Evolutionary conservation across 2,113 vertebrate genomes (phyloP).

Genomic region (Coptodon rendalli): DNA sequence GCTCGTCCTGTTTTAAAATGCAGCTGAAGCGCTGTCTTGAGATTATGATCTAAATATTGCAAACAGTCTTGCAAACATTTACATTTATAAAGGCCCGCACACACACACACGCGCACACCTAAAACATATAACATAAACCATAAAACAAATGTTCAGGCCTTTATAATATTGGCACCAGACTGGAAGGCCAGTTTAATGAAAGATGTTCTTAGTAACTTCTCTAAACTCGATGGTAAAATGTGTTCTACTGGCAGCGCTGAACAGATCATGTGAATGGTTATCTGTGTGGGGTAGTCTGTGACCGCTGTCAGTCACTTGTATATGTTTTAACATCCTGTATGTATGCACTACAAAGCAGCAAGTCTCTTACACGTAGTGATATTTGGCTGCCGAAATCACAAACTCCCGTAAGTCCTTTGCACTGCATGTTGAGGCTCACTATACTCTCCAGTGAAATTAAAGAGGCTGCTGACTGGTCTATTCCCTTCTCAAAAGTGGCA

Average conservation of each 20-base stretch:
- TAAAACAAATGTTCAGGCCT: neutral
- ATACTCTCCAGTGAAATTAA: neutral
- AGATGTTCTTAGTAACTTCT: neutral
- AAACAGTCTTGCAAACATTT: neutral
- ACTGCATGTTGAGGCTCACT: neutral
- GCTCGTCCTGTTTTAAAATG: neutral
- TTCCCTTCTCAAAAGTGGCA: neutral
- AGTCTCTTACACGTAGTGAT: neutral
- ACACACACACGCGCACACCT: neutral
- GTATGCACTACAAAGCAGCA: neutral
- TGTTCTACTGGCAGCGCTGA: neutral
- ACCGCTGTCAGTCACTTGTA: neutral
- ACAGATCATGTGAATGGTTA: neutral
- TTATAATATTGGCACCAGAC: neutral
- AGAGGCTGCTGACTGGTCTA: neutral
- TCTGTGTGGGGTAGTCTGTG: neutral
- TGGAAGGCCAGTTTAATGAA: neutral
- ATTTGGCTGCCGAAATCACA: neutral
- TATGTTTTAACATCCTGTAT: neutral
- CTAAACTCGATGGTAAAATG: neutral
- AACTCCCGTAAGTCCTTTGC: constrained; percentile 1
- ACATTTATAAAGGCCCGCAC: neutral
- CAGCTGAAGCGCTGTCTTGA: neutral
- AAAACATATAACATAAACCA: neutral
- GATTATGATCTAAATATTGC: neutral